A percentile compares a stretch with the other conserved stretches of the same genome.
Conservation (phyloP, 2,888 invertebrate species). For the Rotaria sp. region DNA sequence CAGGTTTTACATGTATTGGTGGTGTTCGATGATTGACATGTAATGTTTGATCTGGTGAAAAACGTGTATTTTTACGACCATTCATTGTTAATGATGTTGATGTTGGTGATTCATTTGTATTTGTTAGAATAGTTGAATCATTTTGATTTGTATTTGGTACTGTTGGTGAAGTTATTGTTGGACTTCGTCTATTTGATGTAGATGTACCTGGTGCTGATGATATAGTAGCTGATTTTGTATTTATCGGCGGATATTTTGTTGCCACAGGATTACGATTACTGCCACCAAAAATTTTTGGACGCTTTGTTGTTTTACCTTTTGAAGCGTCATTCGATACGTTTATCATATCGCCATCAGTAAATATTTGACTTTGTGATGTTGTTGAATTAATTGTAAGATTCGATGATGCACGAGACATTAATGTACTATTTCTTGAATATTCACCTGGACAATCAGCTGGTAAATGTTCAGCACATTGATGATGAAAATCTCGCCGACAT, state of each 20-base stretch:
- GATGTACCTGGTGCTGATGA: neutral
- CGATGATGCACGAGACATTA: neutral
- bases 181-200: neutral
- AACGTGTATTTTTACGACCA: neutral
- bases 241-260: neutral
- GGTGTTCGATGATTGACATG: neutral
- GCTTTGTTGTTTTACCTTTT: neutral
- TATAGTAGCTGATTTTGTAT: neutral
- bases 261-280: neutral
- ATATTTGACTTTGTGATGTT: neutral
- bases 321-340: neutral
- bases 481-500: slow-evolving; percentile 16
- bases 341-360: neutral
- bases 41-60: neutral
- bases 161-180: neutral
- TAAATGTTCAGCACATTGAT: slow-evolving; percentile 25
- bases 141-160: neutral
- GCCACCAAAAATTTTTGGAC: neutral
- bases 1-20: neutral
- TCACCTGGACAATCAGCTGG: neutral
- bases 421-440: neutral
- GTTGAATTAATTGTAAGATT: neutral
- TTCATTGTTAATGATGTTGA: neutral
- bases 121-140: neutral
- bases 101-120: neutral